A percentile compares a stretch with the other conserved stretches of the same genome.
Evolutionary conservation across 2,113 vertebrate genomes (phyloP).

Genomic region (Archilochus colubris): DNA sequence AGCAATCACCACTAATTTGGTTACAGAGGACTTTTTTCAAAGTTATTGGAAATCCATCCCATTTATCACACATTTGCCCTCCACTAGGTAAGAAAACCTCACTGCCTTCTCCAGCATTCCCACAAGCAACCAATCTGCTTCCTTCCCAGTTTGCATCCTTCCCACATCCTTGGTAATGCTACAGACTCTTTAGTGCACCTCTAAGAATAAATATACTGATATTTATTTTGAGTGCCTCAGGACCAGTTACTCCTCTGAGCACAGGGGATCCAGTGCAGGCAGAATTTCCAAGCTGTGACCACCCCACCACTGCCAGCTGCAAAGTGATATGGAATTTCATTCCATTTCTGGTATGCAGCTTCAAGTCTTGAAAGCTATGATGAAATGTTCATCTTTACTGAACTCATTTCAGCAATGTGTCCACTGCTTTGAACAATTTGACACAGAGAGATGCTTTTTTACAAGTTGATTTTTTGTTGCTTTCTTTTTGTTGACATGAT

Average conservation of each 20-base stretch:
- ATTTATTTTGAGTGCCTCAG: background rate
- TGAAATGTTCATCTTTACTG: conserved; percentile 54
- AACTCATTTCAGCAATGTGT: conserved; percentile 50
- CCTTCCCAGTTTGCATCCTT: background rate
- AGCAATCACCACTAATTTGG: background rate
- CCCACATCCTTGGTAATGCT: background rate
- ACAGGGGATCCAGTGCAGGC: background rate
- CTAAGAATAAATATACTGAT: background rate
- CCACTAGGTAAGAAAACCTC: background rate
- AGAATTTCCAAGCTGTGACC: background rate
- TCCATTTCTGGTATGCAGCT: conserved; percentile 15
- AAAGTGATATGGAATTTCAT: conserved; percentile 29
- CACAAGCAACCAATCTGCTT: background rate
- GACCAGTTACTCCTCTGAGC: background rate
- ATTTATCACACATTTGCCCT: background rate
- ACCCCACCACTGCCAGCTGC: background rate
- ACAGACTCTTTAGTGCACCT: background rate
- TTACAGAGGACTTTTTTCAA: background rate
- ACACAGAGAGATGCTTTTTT: conserved; percentile 49
- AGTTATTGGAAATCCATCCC: conserved; percentile 5
- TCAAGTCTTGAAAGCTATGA: conserved; percentile 21
- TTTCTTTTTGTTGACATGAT: conserved; percentile 66
- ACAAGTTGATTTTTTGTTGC: conserved; percentile 69
- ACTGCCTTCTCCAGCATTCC: background rate
- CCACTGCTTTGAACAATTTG: conserved; percentile 59